Base-by-base conservation (phyloP, 2,888 invertebrate genomes). In the Amblyjoppa fuscipennis region DNA sequence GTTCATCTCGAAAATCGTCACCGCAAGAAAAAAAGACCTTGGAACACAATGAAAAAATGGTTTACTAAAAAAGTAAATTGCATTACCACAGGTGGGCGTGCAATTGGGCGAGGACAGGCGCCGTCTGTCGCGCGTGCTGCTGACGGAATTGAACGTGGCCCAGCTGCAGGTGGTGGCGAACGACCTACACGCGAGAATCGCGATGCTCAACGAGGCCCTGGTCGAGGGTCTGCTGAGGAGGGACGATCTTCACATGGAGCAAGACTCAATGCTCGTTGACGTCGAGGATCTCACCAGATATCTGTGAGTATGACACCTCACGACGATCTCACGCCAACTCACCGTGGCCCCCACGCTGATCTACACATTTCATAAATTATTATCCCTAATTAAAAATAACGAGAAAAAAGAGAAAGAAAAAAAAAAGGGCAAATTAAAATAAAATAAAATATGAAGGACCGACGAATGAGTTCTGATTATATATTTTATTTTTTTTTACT, bases 201-300 rank as follows among this genome's bases (percentile, higher is more conserved):
- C 99, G 95, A 97, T 96, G 71, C 95, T 99, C 89, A 99, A 99
- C 95, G 98, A 98, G 94, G 96, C 97, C 81, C 95, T 99, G 89
- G 99, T 99, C 81, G 96, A 97, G 94, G 96, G 98, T 93, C 95
- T 99, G 90, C 97, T 99, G 96, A 97, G 98, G 91, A 96, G 99
- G 88, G 99, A 99, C 95, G 99, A 99, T 94, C 95, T 99, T 71
- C 99, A 99, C 95, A 99, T 99, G 98, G 98, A 98, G 88, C 99
- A 99, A 94, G 99, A 99, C 94, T 98, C 99, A 59, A 98, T 99
- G 97, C 96, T 99, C 89, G 98, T 99, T 53, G 99, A 99, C 93
- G 98, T 99, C 91, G 99, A 99, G 95, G 99, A 99, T 95, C 96
- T 99, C 90, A 98, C 98, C 64, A 96, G 97, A 95, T 98, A 97